Base-by-base conservation (phyloP, 2,113 vertebrate genomes). In the Neogobius melanostomus region DNA sequence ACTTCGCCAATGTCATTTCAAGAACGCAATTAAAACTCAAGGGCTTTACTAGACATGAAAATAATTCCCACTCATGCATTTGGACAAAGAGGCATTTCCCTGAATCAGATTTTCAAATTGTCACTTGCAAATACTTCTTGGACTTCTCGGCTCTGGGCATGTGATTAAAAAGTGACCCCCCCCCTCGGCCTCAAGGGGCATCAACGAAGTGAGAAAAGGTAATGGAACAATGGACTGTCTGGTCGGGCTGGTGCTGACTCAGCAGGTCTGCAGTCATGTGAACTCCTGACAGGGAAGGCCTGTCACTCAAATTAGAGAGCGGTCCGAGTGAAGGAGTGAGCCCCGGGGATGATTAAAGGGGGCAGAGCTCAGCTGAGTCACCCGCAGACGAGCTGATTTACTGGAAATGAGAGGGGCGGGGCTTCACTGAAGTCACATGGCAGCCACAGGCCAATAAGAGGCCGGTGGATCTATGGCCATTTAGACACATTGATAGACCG, bases 371-470 rank as follows among this genome's bases (percentile, higher is more conserved):
- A 88, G 93, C 93, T 99, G 97, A 99, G 92, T 99, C 97, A 98
- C 92, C 87, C 94, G 90, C 91, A 80, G 70, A 79, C 76, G 94
- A 90, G 93, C 92, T 94, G 91, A 92, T 95, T 99, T 98, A 98
- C 97, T 98, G 97, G 97, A 99, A 98, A 93, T 91, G 57, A 70
- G 72, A 64, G 85, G 92, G 96, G 96, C 94, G 87, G 92, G 92
- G 92, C 94, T 96, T 96, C 95, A 93, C 92, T 94, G 93, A 98
- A 98, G 93, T 96, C 95, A 98, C 93, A 92, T 98, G 96, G 93
- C 57, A 91, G 83, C 63, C 90, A 88, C 82, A 91, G 91, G 94
- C 95, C 95, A 97, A 99, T 95, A 94, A 94, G 90, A 93, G 91
- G 74, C 91, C 80, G 84, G 48, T 66, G 62, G 91, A 91, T 93